Conservation (phyloP, 1,140 invertebrate species). For the Hirudo medicinalis region DNA sequence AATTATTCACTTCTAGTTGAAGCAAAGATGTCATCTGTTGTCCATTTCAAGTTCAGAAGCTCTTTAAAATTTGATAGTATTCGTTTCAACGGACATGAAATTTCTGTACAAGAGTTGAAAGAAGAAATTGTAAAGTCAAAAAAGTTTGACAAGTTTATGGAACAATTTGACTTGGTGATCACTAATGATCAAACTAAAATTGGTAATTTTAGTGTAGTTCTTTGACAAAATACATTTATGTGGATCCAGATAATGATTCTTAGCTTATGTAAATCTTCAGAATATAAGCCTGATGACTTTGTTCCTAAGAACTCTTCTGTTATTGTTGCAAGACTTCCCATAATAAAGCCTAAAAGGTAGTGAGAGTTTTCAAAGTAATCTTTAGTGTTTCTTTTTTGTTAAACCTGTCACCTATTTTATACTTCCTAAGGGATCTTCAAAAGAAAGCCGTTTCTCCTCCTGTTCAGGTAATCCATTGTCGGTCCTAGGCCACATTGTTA, state of each 20-base stretch:
- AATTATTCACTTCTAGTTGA: not conserved
- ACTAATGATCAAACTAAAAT: constrained; percentile 5
- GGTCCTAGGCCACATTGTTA: no score
- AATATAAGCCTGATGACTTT: constrained; percentile 1
- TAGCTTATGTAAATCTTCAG: not conserved
- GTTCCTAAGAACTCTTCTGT: constrained; percentile 6
- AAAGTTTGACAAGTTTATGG: constrained; percentile 3
- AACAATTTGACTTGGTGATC: not conserved
- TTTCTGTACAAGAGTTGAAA: not conserved
- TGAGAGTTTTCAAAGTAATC: no score
- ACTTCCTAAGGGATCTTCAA: no score
- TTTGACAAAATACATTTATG: no score
- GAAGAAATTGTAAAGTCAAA: not conserved
- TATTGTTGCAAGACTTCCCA: not conserved
- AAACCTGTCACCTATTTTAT: no score
- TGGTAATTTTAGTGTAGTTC: no score
- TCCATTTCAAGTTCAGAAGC: constrained; percentile 9
- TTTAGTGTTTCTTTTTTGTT: no score
- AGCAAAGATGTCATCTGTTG: constrained; percentile 3
- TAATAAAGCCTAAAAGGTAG: not conserved
- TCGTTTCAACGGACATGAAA: not conserved
- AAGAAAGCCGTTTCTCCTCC: no score
- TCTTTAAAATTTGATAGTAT: not conserved
- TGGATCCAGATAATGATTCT: no score
- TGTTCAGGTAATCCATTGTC: no score